These are phyloP conservation scores for Eidolon helvum DNA, from an alignment of 2,113 vertebrate genomes.

Conservation along the genomic window DNA sequence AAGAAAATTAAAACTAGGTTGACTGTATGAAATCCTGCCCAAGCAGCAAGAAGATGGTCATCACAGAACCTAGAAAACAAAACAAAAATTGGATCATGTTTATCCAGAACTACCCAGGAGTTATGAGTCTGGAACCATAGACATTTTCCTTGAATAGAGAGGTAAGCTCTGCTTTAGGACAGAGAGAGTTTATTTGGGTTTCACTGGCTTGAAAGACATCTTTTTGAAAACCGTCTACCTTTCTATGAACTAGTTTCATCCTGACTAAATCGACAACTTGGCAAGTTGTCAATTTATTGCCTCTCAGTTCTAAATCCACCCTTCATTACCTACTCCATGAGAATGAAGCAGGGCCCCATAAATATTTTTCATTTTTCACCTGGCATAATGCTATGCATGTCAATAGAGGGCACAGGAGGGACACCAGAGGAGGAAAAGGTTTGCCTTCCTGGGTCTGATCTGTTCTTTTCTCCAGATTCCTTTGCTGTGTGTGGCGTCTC, in stretches of 20 bases:
- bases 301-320: not conserved
- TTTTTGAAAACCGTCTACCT: not conserved
- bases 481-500: not conserved
- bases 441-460: not conserved
- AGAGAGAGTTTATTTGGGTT: not conserved
- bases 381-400: not conserved
- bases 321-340: not conserved
- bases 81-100: not conserved
- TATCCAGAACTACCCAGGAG: not conserved
- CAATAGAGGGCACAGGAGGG: not conserved
- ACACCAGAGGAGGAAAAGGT: not conserved
- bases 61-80: not conserved
- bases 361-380: not conserved
- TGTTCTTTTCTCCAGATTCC: not conserved
- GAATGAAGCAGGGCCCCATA: not conserved
- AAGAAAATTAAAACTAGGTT: not conserved
- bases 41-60: not conserved
- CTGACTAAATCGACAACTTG: not conserved
- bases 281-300: not conserved
- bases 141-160: not conserved
- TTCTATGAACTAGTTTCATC: not conserved
- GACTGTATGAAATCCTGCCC: not conserved
- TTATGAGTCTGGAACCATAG: not conserved
- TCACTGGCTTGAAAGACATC: not conserved
- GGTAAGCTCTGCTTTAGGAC: not conserved